phyloP scores from a whole-genome alignment of 2,113 vertebrate genomes.

The Lepus americanus region DNA sequence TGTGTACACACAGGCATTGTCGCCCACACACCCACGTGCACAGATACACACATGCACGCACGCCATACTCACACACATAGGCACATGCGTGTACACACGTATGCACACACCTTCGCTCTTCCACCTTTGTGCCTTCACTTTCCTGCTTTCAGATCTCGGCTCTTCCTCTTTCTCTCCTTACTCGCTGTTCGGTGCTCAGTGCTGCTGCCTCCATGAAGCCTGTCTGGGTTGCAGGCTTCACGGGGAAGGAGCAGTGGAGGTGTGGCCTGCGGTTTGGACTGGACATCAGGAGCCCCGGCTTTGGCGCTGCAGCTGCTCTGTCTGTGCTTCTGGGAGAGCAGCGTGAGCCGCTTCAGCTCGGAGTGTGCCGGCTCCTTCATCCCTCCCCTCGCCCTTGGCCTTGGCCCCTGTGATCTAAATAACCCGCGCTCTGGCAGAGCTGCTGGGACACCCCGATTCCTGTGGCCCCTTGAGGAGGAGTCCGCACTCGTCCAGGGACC shows the following conservation, averaged over 20 bases:
- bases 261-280: not conserved
- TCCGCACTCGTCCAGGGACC: accelerated
- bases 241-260: not conserved
- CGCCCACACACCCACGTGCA: not conserved
- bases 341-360: no score
- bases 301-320: not conserved
- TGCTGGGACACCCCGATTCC: not conserved
- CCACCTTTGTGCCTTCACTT: not conserved
- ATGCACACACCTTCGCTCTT: no score
- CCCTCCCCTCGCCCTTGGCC: accelerated
- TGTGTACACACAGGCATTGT: no score
- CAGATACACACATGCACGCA: not conserved
- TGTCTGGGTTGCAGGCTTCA: not conserved
- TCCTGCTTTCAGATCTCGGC: not conserved
- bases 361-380: no score
- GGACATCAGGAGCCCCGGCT: accelerated
- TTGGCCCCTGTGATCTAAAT: accelerated
- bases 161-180: not conserved
- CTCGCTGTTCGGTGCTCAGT: not conserved
- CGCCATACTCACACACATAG: not conserved
- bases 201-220: not conserved
- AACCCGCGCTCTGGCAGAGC: not conserved
- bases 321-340: not conserved
- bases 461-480: accelerated
- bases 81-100: not conserved